Conservation (phyloP, 53 echinoderm and acorn worm species). For the Crossaster papposus region DNA sequence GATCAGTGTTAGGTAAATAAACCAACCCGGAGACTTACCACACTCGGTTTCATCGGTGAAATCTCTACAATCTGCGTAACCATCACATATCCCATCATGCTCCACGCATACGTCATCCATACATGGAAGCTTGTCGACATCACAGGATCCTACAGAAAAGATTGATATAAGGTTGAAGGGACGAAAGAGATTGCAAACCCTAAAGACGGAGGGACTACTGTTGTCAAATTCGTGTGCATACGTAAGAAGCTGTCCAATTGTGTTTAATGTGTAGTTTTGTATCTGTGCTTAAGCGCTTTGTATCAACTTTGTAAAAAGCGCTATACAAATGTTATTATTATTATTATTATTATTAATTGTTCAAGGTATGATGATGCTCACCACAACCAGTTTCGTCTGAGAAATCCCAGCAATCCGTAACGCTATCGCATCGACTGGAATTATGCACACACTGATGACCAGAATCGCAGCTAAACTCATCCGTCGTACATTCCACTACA, state of each 20-base stretch:
- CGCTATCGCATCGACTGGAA: neutral
- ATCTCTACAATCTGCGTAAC: slow-evolving; percentile 14
- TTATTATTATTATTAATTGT: too few relatives aligned
- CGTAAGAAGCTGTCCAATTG: too few relatives aligned
- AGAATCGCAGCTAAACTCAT: slow-evolving; percentile 12
- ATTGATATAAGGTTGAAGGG: neutral
- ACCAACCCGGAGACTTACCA: slow-evolving; percentile 6
- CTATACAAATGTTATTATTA: too few relatives aligned
- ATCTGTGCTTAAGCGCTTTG: too few relatives aligned
- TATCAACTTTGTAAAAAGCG: too few relatives aligned
- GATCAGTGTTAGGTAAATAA: too few relatives aligned
- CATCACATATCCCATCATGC: slow-evolving; percentile 29
- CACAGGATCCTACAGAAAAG: slow-evolving; percentile 16
- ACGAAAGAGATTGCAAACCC: too few relatives aligned
- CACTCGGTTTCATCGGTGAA: slow-evolving; percentile 40
- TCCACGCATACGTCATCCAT: slow-evolving; percentile 7
- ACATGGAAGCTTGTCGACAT: slow-evolving; percentile 13
- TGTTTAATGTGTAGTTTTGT: too few relatives aligned
- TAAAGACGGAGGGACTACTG: too few relatives aligned
- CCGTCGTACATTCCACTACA: slow-evolving; percentile 4
- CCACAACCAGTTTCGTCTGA: slow-evolving; percentile 42
- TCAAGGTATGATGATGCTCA: neutral
- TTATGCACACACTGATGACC: slow-evolving; percentile 31
- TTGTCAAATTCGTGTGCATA: too few relatives aligned
- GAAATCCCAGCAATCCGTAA: slow-evolving; percentile 34